These are phyloP conservation scores for Dryomyza anilis DNA, from an alignment of 2,888 invertebrate genomes.

Conservation along the genomic window DNA sequence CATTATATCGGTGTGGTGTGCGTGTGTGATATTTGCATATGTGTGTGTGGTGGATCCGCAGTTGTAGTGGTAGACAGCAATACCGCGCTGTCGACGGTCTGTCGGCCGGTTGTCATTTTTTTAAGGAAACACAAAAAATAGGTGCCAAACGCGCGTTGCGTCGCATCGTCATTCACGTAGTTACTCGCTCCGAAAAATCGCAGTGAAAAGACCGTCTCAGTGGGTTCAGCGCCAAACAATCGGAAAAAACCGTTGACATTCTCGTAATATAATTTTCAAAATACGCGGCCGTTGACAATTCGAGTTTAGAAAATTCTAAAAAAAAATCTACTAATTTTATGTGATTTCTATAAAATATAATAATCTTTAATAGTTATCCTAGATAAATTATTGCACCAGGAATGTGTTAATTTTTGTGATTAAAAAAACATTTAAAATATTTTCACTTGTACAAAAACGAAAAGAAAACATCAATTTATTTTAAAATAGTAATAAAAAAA, in stretches of 20 bases:
- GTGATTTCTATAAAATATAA: too few relatives aligned
- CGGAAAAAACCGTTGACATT: not conserved
- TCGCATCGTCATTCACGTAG: constrained; percentile 41
- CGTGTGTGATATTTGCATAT: constrained; percentile 38
- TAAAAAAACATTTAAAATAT: too few relatives aligned
- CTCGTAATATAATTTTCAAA: too few relatives aligned
- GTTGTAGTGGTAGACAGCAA: constrained; percentile 29
- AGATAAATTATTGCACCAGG: too few relatives aligned
- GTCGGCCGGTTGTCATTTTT: constrained; percentile 26
- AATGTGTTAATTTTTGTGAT: too few relatives aligned
- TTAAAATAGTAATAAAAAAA: not conserved
- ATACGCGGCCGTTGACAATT: too few relatives aligned
- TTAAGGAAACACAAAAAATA: constrained; percentile 28
- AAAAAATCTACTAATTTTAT: too few relatives aligned
- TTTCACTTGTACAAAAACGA: too few relatives aligned
- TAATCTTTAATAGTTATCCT: too few relatives aligned
- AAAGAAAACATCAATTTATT: too few relatives aligned
- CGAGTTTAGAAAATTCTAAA: too few relatives aligned
- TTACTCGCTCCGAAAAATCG: constrained; percentile 26
- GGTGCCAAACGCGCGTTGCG: constrained; percentile 44
- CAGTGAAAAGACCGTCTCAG: not conserved
- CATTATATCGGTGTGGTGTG: constrained; percentile 1
- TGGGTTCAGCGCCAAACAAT: not conserved
- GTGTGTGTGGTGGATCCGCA: constrained; percentile 39
- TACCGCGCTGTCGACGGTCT: too few relatives aligned